These are phyloP conservation scores for Bicyclus anynana DNA, from an alignment of 1,140 invertebrate genomes.

Conservation along the genomic window DNA sequence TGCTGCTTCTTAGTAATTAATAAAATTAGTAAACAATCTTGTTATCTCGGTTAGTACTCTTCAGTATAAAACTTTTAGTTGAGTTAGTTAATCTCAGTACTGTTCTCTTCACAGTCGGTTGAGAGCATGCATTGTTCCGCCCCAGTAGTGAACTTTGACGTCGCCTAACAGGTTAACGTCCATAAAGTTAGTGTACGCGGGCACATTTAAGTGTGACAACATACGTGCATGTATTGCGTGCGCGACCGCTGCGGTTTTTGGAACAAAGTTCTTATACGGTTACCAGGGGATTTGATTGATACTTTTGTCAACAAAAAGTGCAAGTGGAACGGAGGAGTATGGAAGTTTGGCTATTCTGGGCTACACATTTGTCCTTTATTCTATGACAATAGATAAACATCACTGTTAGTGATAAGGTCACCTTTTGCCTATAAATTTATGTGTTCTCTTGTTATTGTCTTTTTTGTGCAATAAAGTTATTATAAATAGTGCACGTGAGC, in stretches of 20 bases:
- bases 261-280: background rate
- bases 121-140: conserved; percentile 23
- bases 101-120: conserved; percentile 27
- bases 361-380: too few species aligned
- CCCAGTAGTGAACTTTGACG: conserved; percentile 27
- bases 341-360: too few species aligned
- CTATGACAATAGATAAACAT: too few species aligned
- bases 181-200: conserved; percentile 25
- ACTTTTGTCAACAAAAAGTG: background rate
- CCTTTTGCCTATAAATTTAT: too few species aligned
- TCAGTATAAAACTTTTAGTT: conserved; percentile 20
- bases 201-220: conserved; percentile 18
- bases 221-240: background rate
- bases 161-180: conserved; percentile 28
- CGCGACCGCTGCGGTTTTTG: background rate
- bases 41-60: too few species aligned
- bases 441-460: too few species aligned
- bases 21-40: too few species aligned
- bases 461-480: too few species aligned
- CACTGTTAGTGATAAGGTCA: too few species aligned
- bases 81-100: conserved; percentile 23
- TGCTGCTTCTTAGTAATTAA: background rate
- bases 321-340: too few species aligned
- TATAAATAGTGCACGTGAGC: too few species aligned
- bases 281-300: too few species aligned